These are phyloP conservation scores for Scolopax mira DNA, from an alignment of 2,113 vertebrate species.

Conservation along the genomic window DNA sequence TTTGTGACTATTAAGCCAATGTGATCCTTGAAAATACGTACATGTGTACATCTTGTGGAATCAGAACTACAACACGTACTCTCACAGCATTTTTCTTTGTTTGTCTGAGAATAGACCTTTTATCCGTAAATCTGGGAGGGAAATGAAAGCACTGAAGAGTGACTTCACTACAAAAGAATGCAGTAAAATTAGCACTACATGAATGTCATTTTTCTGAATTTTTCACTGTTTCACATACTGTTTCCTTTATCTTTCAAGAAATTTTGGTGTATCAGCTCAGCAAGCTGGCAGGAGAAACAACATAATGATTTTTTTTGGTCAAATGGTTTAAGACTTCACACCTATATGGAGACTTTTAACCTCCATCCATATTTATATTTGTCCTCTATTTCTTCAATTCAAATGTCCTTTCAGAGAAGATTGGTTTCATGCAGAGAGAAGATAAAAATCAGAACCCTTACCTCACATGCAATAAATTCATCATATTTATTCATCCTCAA, in stretches of 20 bases:
- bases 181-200: conserved; percentile 50
- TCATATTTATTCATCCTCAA: conserved; percentile 23
- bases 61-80: conserved; percentile 17
- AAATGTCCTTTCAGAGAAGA: conserved; percentile 79
- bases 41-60: not conserved
- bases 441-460: conserved; percentile 72
- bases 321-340: conserved; percentile 73
- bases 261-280: conserved; percentile 46
- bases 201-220: conserved; percentile 42
- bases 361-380: conserved; percentile 76
- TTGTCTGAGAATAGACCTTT: conserved; percentile 45
- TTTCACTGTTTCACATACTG: conserved; percentile 46
- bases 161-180: conserved; percentile 28
- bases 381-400: conserved; percentile 79
- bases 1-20: conserved; percentile 22
- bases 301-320: conserved; percentile 66
- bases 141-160: conserved; percentile 17
- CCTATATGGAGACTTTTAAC: conserved; percentile 73
- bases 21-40: conserved; percentile 10
- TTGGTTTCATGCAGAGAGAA: conserved; percentile 78
- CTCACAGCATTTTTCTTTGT: conserved; percentile 23
- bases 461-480: conserved; percentile 71
- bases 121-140: not conserved
- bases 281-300: conserved; percentile 70
- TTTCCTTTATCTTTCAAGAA: conserved; percentile 45